Conservation (phyloP, 2,888 invertebrate species). For the Halictus quadricinctus region DNA sequence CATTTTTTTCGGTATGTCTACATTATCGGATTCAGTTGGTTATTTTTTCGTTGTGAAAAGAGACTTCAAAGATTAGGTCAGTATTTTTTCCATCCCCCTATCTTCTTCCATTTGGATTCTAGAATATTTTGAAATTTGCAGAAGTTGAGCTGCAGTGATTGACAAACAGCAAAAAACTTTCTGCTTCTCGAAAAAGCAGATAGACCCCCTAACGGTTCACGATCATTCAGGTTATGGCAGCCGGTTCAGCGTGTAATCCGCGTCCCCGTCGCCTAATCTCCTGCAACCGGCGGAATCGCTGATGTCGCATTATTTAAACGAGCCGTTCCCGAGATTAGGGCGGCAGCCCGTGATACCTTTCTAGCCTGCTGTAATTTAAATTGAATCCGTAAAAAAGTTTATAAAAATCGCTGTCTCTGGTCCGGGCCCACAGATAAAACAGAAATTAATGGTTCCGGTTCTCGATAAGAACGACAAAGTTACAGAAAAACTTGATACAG, state of each 20-base stretch:
- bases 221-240: background rate
- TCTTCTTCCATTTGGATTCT: no score
- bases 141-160: no score
- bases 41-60: background rate
- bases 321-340: background rate
- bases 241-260: background rate
- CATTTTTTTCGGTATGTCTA: background rate
- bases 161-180: no score
- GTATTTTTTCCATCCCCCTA: background rate
- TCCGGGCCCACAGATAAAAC: background rate
- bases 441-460: background rate
- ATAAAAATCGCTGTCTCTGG: background rate
- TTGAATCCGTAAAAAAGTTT: background rate
- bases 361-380: background rate
- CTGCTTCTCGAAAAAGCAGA: no score
- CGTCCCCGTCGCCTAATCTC: background rate
- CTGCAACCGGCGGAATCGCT: background rate
- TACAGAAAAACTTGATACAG: no score
- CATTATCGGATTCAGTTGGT: background rate
- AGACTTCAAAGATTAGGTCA: background rate
- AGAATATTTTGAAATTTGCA: no score
- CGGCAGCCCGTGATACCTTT: background rate
- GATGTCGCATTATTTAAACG: background rate
- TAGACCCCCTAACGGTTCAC: background rate
- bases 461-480: conserved; percentile 8